These are phyloP conservation scores for Agapetus fuscipes DNA, from an alignment of 2,888 invertebrate genomes.

Conservation along the genomic window DNA sequence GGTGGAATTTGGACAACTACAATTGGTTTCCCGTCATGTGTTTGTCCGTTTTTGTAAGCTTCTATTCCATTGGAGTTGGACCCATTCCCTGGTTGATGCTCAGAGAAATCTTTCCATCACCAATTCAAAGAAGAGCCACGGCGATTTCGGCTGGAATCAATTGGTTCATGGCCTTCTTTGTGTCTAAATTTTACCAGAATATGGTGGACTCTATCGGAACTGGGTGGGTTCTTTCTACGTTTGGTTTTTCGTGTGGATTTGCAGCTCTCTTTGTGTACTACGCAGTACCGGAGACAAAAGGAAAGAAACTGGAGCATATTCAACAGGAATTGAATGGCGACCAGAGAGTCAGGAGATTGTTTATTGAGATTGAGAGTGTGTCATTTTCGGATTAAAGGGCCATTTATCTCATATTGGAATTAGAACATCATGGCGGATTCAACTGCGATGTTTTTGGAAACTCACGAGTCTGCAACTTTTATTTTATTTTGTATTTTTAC, in stretches of 20 bases:
- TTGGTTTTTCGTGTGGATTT: slow-evolving; percentile 48
- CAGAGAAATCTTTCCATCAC: slow-evolving; percentile 55
- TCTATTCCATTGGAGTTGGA: slow-evolving; percentile 57
- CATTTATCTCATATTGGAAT: too few species aligned
- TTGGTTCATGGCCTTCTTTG: slow-evolving; percentile 58
- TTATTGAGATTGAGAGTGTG: slow-evolving; percentile 38
- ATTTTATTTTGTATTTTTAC: too few species aligned
- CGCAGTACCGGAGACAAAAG: slow-evolving; percentile 61
- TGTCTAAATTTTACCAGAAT: slow-evolving; percentile 53
- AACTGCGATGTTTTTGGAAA: too few species aligned
- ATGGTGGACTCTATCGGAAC: slow-evolving; percentile 44
- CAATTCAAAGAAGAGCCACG: slow-evolving; percentile 53
- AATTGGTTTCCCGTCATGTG: slow-evolving; percentile 49
- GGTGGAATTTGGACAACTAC: slow-evolving; percentile 16
- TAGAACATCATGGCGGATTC: too few species aligned
- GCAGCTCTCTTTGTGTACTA: slow-evolving; percentile 53
- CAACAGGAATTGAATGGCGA: slow-evolving; percentile 43
- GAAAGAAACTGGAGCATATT: slow-evolving; percentile 45
- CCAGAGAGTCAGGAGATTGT: slow-evolving; percentile 35
- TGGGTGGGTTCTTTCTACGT: slow-evolving; percentile 57
- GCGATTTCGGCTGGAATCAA: slow-evolving; percentile 58
- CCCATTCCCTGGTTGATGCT: slow-evolving; percentile 66
- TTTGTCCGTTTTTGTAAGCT: slow-evolving; percentile 46
- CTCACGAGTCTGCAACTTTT: too few species aligned
- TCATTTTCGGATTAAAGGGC: too few species aligned